Evolutionary conservation across 92 coral and sea anemone species (phyloP).

Genomic region (Epizoanthus stellaris): DNA sequence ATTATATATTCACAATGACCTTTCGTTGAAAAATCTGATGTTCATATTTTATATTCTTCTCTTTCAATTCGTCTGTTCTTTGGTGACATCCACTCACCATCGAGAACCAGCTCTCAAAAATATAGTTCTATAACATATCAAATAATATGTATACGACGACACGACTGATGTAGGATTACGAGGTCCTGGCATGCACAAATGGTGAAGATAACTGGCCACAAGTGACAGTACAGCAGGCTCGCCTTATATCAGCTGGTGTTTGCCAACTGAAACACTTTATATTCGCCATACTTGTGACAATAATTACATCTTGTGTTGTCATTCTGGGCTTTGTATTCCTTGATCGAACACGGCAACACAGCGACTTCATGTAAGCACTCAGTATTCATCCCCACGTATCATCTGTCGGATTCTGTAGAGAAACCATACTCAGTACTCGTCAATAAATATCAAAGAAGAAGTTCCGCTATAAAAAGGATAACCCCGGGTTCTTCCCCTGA

Average conservation of each 20-base stretch:
- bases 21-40: background rate
- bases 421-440: background rate
- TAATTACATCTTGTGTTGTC: background rate
- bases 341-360: background rate
- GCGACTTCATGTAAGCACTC: constrained; percentile 4
- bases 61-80: background rate
- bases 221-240: too few relatives aligned
- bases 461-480: too few relatives aligned
- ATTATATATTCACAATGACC: background rate
- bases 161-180: too few relatives aligned
- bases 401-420: constrained; percentile 23
- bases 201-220: too few relatives aligned
- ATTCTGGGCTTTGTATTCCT: background rate
- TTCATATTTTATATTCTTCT: background rate
- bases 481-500: too few relatives aligned
- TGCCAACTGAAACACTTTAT: too few relatives aligned
- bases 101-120: background rate
- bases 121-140: background rate
- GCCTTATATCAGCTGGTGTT: too few relatives aligned
- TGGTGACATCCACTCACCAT: background rate
- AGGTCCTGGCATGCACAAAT: too few relatives aligned
- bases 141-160: background rate
- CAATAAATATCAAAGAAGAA: too few relatives aligned
- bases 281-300: background rate
- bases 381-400: constrained; percentile 27